Evolutionary conservation across 2,888 invertebrate genomes (phyloP).

Genomic region (Strigamia crassipes): DNA sequence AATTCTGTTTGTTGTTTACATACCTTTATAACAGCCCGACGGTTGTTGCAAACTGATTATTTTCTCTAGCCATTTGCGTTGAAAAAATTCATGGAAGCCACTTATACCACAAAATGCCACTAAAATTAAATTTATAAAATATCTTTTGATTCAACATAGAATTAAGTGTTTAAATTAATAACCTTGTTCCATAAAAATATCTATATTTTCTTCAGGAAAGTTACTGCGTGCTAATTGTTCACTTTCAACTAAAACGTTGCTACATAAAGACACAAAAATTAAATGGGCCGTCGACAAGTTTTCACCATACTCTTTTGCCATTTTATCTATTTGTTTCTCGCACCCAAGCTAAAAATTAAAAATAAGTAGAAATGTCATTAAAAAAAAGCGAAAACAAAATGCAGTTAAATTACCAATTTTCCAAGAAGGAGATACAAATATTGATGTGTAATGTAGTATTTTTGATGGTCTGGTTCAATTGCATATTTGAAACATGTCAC

Average conservation of each 20-base stretch:
- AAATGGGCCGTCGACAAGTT: not conserved
- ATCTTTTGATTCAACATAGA: not conserved
- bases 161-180: not conserved
- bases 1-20: not conserved
- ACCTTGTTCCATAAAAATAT: conserved; percentile 14
- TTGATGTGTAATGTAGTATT: not conserved
- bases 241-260: not conserved
- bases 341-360: not conserved
- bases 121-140: not conserved
- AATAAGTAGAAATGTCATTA: too few species aligned
- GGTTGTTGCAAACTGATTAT: not conserved
- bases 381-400: not conserved
- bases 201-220: not conserved
- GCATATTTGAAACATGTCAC: not conserved
- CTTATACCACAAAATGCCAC: not conserved
- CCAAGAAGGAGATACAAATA: not conserved
- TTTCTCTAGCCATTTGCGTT: not conserved
- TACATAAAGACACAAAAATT: not conserved
- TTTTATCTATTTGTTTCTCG: not conserved
- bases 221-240: not conserved
- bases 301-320: not conserved
- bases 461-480: not conserved
- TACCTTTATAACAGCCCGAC: not conserved
- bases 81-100: not conserved
- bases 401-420: not conserved